Evolutionary conservation across 2,888 invertebrate genomes (phyloP).

Genomic region (Idaea dimidiata): DNA sequence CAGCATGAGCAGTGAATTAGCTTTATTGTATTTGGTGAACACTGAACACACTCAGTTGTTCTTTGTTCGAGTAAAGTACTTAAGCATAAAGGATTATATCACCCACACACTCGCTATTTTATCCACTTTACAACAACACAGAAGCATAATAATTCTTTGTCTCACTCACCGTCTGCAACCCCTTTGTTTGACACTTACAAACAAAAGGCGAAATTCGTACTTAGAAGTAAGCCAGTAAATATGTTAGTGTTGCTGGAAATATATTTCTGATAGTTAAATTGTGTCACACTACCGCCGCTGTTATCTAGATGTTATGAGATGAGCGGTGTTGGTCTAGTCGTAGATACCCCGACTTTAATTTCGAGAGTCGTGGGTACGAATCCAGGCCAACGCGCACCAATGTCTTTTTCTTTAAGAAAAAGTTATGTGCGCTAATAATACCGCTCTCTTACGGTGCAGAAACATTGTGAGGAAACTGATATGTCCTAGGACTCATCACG

Average conservation of each 20-base stretch:
- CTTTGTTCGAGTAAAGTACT: not conserved
- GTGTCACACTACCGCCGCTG: not conserved
- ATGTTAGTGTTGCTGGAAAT: conserved; percentile 16
- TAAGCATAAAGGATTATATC: conserved; percentile 3
- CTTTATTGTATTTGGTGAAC: too few relatives aligned
- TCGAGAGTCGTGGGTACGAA: too few relatives aligned
- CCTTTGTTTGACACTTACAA: conserved; percentile 13
- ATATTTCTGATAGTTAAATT: not conserved
- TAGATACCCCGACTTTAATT: too few relatives aligned
- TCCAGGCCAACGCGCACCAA: too few relatives aligned
- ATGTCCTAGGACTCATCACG: too few relatives aligned
- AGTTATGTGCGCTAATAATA: too few relatives aligned
- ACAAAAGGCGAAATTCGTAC: conserved; percentile 7
- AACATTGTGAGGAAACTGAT: too few relatives aligned
- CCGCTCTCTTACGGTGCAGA: too few relatives aligned
- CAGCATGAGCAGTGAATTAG: too few relatives aligned
- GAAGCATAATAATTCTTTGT: conserved; percentile 9
- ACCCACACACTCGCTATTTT: conserved; percentile 3
- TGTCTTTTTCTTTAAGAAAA: too few relatives aligned
- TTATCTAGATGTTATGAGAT: too few relatives aligned
- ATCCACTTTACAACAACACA: conserved; percentile 9
- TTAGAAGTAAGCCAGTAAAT: not conserved
- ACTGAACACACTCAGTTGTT: not conserved
- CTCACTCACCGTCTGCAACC: conserved; percentile 6
- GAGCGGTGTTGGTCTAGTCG: too few relatives aligned